These are phyloP conservation scores for Limnodromus scolopaceus DNA, from an alignment of 2,797 vertebrate genomes.

Conservation along the genomic window DNA sequence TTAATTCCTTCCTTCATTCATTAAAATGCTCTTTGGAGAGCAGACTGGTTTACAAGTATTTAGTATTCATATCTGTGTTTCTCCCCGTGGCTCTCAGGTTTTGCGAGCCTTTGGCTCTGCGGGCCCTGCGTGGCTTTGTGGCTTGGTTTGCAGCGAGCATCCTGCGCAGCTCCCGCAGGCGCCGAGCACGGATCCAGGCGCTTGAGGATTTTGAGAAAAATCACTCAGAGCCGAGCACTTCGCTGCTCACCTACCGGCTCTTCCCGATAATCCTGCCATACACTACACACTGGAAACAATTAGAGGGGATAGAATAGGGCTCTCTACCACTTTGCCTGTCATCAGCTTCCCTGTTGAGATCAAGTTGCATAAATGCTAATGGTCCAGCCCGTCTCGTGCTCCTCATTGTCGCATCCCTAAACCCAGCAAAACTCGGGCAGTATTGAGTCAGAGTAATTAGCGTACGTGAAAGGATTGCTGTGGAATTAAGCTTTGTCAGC, in stretches of 20 bases:
- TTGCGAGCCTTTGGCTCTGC: background rate
- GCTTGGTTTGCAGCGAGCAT: background rate
- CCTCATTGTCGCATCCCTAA: background rate
- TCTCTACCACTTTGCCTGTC: background rate
- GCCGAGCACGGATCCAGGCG: fast-evolving
- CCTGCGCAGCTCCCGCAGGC: background rate
- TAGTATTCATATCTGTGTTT: background rate
- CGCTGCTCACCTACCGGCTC: background rate
- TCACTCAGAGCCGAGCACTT: background rate
- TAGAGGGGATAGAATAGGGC: background rate
- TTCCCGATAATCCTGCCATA: background rate
- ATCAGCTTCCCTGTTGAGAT: background rate
- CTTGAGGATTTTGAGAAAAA: background rate
- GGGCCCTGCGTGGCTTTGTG: background rate
- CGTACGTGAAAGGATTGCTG: fast-evolving
- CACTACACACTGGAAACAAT: background rate
- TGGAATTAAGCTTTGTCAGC: background rate
- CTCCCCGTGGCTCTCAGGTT: background rate
- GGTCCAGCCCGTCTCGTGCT: fast-evolving
- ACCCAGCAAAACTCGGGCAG: background rate
- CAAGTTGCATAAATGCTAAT: conserved; percentile 21
- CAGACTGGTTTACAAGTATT: background rate
- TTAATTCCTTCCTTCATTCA: background rate
- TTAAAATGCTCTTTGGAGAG: background rate
- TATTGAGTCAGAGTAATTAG: fast-evolving